These are phyloP conservation scores for Drosophila asahinai DNA, from an alignment of 1,140 invertebrate genomes.

Conservation along the genomic window DNA sequence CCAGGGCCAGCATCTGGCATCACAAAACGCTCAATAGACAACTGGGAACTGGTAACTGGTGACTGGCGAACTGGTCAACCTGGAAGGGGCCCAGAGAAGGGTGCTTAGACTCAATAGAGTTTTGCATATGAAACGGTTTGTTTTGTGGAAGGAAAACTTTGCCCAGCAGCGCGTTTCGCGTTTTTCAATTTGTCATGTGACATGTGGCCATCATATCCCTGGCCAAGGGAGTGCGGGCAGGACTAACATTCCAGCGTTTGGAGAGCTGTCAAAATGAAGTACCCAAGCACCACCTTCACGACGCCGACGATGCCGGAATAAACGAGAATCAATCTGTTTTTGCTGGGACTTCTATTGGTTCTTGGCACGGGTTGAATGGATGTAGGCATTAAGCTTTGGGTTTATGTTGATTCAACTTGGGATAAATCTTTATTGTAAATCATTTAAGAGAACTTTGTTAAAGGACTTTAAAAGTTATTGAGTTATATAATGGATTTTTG, in stretches of 20 bases:
- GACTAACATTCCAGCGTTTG: constrained; percentile 10
- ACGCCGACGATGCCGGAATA: constrained; percentile 1
- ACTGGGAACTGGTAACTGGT: background rate
- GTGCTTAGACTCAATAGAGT: constrained; percentile 60
- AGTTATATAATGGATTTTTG: too few relatives aligned
- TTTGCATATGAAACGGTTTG: constrained; percentile 75
- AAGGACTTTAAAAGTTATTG: background rate
- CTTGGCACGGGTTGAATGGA: too few relatives aligned
- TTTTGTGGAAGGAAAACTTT: constrained; percentile 58
- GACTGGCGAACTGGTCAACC: background rate
- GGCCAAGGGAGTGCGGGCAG: background rate
- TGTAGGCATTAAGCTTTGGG: background rate
- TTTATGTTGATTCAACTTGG: background rate
- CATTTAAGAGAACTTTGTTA: too few relatives aligned
- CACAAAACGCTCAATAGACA: constrained; percentile 40
- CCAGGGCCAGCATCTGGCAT: constrained; percentile 63
- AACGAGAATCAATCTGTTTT: background rate
- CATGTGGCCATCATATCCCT: constrained; percentile 25
- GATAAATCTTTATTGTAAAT: too few relatives aligned
- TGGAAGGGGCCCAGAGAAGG: background rate
- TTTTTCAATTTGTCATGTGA: constrained; percentile 70
- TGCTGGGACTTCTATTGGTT: background rate
- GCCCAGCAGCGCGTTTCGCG: constrained; percentile 54
- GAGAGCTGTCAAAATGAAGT: constrained; percentile 39
- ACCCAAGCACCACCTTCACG: constrained; percentile 12